A percentile compares a stretch with the other conserved stretches of the same genome.
These are phyloP conservation scores for Colius striatus DNA, from an alignment of 2,113 vertebrate species.

Conservation along the genomic window DNA sequence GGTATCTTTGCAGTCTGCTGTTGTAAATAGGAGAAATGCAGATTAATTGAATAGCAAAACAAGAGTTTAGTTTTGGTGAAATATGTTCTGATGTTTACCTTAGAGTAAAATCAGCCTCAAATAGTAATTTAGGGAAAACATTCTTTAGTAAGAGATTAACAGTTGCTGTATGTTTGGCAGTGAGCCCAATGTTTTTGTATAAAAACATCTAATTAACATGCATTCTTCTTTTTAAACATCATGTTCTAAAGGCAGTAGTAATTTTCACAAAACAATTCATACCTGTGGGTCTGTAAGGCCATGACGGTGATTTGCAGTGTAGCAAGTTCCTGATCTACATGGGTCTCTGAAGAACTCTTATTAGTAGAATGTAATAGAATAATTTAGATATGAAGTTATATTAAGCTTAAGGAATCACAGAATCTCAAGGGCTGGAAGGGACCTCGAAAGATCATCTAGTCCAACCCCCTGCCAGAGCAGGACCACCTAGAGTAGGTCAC, in stretches of 20 bases:
- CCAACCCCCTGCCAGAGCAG: too few relatives aligned
- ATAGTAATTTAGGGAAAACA: neutral
- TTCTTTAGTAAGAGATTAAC: neutral
- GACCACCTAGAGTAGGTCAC: too few relatives aligned
- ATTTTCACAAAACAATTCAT: neutral
- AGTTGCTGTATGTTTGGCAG: neutral
- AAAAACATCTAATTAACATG: neutral
- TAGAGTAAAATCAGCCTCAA: neutral
- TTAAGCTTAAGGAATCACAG: neutral
- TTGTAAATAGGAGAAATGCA: neutral
- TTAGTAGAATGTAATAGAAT: neutral
- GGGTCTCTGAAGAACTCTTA: neutral
- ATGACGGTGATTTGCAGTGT: neutral
- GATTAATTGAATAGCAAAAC: neutral
- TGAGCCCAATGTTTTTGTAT: neutral
- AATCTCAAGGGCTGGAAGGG: too few relatives aligned
- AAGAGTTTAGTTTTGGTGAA: neutral
- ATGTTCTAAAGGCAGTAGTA: neutral
- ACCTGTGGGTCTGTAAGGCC: neutral
- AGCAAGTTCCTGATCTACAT: neutral
- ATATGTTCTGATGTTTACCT: neutral
- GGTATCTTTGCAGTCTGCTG: accelerated
- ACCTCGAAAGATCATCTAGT: too few relatives aligned
- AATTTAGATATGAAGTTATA: neutral
- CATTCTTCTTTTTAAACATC: neutral